phyloP scores from a whole-genome alignment of 2,113 vertebrate genomes.

The Alexandromys fortis region DNA sequence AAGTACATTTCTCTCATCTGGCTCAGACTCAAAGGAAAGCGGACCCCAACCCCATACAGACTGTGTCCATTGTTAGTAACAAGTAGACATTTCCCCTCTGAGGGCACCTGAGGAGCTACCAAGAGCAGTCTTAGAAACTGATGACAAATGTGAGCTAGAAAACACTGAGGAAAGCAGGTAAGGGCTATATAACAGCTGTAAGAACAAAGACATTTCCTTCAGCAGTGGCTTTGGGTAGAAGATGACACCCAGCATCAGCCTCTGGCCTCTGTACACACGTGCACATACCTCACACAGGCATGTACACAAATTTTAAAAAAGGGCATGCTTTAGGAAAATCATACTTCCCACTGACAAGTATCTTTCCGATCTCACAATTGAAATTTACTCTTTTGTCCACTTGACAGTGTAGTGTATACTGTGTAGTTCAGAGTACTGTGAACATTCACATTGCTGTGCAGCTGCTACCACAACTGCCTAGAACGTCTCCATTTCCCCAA shows the following conservation, averaged over 20 bases:
- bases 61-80: conserved; percentile 21
- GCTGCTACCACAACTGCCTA: not conserved
- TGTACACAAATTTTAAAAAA: not conserved
- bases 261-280: not conserved
- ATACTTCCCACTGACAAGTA: not conserved
- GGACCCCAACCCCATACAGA: not conserved
- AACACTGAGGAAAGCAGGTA: not conserved
- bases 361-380: not conserved
- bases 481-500: not conserved
- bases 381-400: not conserved
- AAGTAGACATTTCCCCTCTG: not conserved
- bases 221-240: not conserved
- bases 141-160: not conserved
- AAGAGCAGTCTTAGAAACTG: conserved; percentile 3
- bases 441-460: not conserved
- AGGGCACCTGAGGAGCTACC: conserved; percentile 14
- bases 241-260: not conserved
- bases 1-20: not conserved
- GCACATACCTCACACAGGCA: not conserved
- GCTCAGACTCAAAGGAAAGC: conserved; percentile 28
- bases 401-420: not conserved
- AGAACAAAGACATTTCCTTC: not conserved
- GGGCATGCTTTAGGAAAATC: not conserved
- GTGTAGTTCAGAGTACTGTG: not conserved
- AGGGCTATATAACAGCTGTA: not conserved